A percentile compares a stretch with the other conserved stretches of the same genome.
phyloP scores from a whole-genome alignment of 2,888 invertebrate genomes.

The Ariolimax columbianus region DNA sequence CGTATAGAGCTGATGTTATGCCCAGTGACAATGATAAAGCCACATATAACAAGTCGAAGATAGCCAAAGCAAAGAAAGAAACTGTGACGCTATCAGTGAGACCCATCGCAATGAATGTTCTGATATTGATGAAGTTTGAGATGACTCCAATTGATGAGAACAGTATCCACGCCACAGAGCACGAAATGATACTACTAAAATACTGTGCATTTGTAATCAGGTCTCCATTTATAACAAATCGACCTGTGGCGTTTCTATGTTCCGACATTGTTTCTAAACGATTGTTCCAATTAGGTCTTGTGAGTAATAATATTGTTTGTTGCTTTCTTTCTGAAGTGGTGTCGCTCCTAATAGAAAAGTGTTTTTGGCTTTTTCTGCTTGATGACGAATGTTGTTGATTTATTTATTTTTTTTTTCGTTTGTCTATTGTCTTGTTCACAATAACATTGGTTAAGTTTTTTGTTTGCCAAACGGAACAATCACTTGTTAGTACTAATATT shows the following conservation, averaged over 20 bases:
- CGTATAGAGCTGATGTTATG: not conserved
- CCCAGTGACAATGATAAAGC: not conserved
- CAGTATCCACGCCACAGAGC: not conserved
- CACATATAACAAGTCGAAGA: slow-evolving; percentile 7
- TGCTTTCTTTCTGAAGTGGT: too few relatives aligned
- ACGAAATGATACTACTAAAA: not conserved
- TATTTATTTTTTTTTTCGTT: too few relatives aligned
- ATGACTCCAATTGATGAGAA: not conserved
- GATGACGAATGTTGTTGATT: too few relatives aligned
- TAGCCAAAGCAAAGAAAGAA: slow-evolving; percentile 6
- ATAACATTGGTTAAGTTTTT: too few relatives aligned
- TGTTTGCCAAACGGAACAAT: too few relatives aligned
- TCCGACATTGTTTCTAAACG: not conserved
- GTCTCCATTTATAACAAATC: not conserved
- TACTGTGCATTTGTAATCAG: slow-evolving; percentile 6
- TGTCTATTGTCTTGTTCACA: too few relatives aligned
- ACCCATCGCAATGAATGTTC: slow-evolving; percentile 31
- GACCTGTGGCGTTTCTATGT: not conserved
- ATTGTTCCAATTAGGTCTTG: too few relatives aligned
- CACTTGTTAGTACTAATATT: too few relatives aligned
- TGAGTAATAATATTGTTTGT: too few relatives aligned
- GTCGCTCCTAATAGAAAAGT: too few relatives aligned
- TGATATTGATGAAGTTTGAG: not conserved
- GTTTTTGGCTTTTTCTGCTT: too few relatives aligned
- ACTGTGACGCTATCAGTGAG: slow-evolving; percentile 33